Base-by-base conservation (phyloP, 2,888 invertebrate genomes). In the Melipona beecheii region DNA sequence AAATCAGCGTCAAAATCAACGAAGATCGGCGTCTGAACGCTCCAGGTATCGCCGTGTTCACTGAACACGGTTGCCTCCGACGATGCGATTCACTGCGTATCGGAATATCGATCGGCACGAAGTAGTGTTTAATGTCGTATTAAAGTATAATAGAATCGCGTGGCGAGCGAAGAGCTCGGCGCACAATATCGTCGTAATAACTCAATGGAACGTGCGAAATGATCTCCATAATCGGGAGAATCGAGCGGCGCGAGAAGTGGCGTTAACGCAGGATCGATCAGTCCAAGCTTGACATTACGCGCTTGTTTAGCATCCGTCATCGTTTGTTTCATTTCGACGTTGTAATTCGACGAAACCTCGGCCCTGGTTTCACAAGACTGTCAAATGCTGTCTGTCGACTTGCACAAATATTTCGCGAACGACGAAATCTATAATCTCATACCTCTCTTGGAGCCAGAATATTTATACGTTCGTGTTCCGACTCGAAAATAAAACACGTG, bases 101-200 rank as follows among this genome's bases (percentile, higher is more conserved):
- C 50, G 69, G 24, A 73, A 64, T 81, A 78, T 78, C 31, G 81
- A 81, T 81, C 52, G 13, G 21, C 27, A 24, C 54, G 52, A 43
- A n/a, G 52, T 17, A 15, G 21, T 4, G 56, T 58, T 78, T 62
- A 50, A 50, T 62, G 69, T 49, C 49, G 17, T 66, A 77, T 81
- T 66, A 52, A 73, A 54, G 70, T 50, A 52, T 68, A 43, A 43
- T 43, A 72, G 60, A 68, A 77, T 24, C n/a, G 24, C 56, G 72
- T 69, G 68, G 73, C 56, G 24, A 50, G n/a, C 31, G n/a, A 56
- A 62, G 31, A 66, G 54, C 49, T 70, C n/a, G 24, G 56, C 4
- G 43, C 49, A n/a, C 54, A 72, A 52, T 60, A 68, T 73, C 72
- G 1, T 54, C 50, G 50, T 65, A 77, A 77, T 77, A 60, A 49